Base-by-base conservation (phyloP, 2,113 vertebrate species). In the Copsychus sechellarum region DNA sequence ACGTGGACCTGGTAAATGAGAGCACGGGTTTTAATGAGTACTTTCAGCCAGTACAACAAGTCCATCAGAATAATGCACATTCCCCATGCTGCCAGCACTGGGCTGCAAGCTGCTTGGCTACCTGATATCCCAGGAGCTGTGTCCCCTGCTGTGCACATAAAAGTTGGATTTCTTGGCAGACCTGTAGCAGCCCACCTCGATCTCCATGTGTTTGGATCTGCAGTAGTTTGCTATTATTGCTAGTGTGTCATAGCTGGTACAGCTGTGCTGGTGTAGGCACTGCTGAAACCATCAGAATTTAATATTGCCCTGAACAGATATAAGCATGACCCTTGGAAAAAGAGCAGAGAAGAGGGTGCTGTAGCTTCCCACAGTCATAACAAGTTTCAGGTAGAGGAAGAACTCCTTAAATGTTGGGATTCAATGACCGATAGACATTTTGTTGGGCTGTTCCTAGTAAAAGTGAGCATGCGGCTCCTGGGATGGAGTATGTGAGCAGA, bases 241-340 rank as follows among this genome's bases (percentile, higher is more conserved):
- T 28, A 2, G 24, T 0, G 0, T 9, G 16, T 17, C 23, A 12
- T 4, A 47, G 43, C 43, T 56, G 60, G 53, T 22, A 29, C 5
- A 26, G 64, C 38, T 78, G 50, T 48, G 42, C n/a, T 11, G 16
- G 9, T 0, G 6, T 19, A 12, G 34, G 29, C 60, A 12, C 26
- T 65, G 50, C 69, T 71, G 78, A 24, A 50, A 47, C 34, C 24
- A 73, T 51, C 13, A 54, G 38, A 34, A 54, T 22, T 8, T 51
- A 61, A 23, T 38, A 18, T 7, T 45, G 33, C 51, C 47, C 24
- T 65, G 80, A 69, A 31, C 48, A 69, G 36, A 53, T 29, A 19
- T 1, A 40, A 58, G 8, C 28, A 45, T 36, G 15, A 4, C 5
- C 15, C 14, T 62, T 48, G 43, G 34, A 36, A 47, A 54, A 69